Conservation (phyloP, 2,113 vertebrate species). For the Equus przewalskii region DNA sequence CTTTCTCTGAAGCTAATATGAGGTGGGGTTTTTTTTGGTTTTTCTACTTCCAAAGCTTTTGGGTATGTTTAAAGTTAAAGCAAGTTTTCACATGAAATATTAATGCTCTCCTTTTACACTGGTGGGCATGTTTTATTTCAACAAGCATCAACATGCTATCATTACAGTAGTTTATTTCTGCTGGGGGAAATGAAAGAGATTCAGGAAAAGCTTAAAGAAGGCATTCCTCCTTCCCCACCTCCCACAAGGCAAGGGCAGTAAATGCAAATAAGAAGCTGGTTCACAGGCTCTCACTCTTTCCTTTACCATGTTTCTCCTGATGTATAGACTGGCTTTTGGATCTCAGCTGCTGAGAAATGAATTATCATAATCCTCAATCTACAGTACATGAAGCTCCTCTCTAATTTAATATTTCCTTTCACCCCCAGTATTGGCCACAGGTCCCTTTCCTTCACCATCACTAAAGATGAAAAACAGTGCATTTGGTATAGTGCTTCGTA, state of each 20-base stretch:
- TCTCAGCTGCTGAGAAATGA: not conserved
- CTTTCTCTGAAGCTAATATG: slow-evolving; percentile 79
- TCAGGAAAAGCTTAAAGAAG: slow-evolving; percentile 66
- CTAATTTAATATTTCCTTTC: not conserved
- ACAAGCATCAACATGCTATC: slow-evolving; percentile 85
- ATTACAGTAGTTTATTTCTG: slow-evolving; percentile 63
- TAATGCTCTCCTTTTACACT: slow-evolving; percentile 85
- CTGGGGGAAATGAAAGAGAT: slow-evolving; percentile 70
- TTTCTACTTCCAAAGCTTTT: slow-evolving; percentile 84
- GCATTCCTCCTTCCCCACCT: not conserved
- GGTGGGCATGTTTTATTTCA: slow-evolving; percentile 86
- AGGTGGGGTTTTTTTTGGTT: slow-evolving; percentile 4
- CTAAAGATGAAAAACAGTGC: not conserved
- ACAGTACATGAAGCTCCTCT: not conserved
- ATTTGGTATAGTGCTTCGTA: not conserved
- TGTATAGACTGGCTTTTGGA: not conserved
- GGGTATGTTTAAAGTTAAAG: slow-evolving; percentile 85
- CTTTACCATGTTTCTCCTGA: not conserved
- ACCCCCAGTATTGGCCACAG: not conserved
- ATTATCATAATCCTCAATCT: not conserved
- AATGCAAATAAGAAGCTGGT: not conserved
- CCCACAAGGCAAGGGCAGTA: too few relatives aligned
- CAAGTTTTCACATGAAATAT: slow-evolving; percentile 87
- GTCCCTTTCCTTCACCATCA: not conserved
- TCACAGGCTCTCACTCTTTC: not conserved